Evolutionary conservation across 2,888 invertebrate species (phyloP).

Genomic region (Hipparchia semele): DNA sequence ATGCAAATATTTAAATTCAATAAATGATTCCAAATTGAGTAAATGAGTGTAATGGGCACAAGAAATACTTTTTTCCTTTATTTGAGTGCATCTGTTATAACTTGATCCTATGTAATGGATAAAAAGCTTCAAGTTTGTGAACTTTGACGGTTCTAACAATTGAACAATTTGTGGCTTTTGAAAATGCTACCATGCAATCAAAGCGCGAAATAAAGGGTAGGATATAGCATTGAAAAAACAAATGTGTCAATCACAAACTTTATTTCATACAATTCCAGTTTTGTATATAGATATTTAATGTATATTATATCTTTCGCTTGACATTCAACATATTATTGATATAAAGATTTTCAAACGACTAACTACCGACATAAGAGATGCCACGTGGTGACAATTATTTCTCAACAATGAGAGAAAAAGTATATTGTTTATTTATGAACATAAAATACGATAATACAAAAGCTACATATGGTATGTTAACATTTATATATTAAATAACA

Average conservation of each 20-base stretch:
- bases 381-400: slow-evolving; percentile 25
- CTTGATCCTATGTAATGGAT: neutral
- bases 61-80: neutral
- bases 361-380: slow-evolving; percentile 37
- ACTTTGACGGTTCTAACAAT: slow-evolving; percentile 12
- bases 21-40: too few relatives aligned
- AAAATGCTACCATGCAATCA: slow-evolving; percentile 42
- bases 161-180: slow-evolving; percentile 15
- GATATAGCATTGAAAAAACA: slow-evolving; percentile 66
- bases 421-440: slow-evolving; percentile 12
- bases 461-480: neutral
- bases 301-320: slow-evolving; percentile 24
- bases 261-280: slow-evolving; percentile 67
- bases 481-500: slow-evolving; percentile 11
- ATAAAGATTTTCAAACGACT: slow-evolving; percentile 29
- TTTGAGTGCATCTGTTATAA: neutral
- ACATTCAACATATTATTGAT: slow-evolving; percentile 31
- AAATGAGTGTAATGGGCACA: neutral
- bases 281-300: slow-evolving; percentile 53
- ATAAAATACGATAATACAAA: slow-evolving; percentile 5
- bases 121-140: slow-evolving; percentile 13
- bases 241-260: slow-evolving; percentile 65
- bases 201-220: slow-evolving; percentile 44
- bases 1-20: too few relatives aligned
- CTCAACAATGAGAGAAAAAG: slow-evolving; percentile 4